Base-by-base conservation (phyloP, 2,888 invertebrate species). In the Endomychus coccineus region DNA sequence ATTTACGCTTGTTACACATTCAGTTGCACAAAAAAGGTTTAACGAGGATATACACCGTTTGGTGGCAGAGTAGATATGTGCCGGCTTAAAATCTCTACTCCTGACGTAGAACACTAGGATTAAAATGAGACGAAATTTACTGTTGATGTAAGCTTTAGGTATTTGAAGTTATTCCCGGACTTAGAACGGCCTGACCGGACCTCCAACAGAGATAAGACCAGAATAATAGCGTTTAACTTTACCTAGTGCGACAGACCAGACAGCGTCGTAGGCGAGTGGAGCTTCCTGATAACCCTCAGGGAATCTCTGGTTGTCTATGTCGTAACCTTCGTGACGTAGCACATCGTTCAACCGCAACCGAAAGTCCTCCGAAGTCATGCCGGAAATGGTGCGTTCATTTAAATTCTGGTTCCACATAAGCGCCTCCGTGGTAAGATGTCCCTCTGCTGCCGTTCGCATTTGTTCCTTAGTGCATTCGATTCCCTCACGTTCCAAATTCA, bases 161-260 rank as follows among this genome's bases (percentile, higher is more conserved):
- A n/a, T n/a, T n/a, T n/a, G n/a, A n/a, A n/a, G n/a, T n/a, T n/a
- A n/a, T n/a, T n/a, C n/a, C n/a, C n/a, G n/a, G n/a, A n/a, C n/a
- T n/a, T n/a, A n/a, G n/a, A n/a, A n/a, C n/a, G n/a, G n/a, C n/a
- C n/a, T n/a, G n/a, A n/a, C n/a, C n/a, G n/a, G n/a, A n/a, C n/a
- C n/a, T n/a, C n/a, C n/a, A n/a, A n/a, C n/a, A n/a, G n/a, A n/a
- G n/a, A n/a, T n/a, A n/a, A n/a, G n/a, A n/a, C n/a, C n/a, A n/a
- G n/a, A n/a, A n/a, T n/a, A n/a, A n/a, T n/a, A n/a, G n/a, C n/a
- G n/a, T n/a, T n/a, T n/a, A n/a, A n/a, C n/a, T n/a, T 59, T 67
- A 85, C 85, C 94, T 58, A 98, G 70, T 22, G 97, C 97, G 17
- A 97, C 85, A 23, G 97, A 92, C 98, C 98, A 99, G 30, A 98